Base-by-base conservation (phyloP, 2,888 invertebrate genomes). In the Ochropleura leucogaster region DNA sequence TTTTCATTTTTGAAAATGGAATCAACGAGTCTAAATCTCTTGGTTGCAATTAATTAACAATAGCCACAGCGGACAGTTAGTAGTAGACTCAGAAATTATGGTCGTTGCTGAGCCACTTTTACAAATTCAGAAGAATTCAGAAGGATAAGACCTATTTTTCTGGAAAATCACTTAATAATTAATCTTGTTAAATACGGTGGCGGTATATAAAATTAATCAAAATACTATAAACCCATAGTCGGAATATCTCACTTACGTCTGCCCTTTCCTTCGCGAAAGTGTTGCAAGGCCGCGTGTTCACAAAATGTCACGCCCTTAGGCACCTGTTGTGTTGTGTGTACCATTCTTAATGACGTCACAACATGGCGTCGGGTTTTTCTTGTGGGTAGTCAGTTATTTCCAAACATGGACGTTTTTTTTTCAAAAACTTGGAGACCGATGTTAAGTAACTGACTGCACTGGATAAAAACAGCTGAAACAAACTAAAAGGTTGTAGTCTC, bases 201-300 rank as follows among this genome's bases (percentile, higher is more conserved):
- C 51, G 47, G 14, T 47, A 66, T 18, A 42, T 20, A 49, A 46
- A 62, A 62, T 16, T 3, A 60, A 20, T 10, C 72, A 62, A 68
- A 71, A 72, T 44, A 47, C 47, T 57, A 53, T 30, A 55, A 74
- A 63, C 55, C 44, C 62, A 63, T 71, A 62, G n/a, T 16, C 46
- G 40, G 55, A 46, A 18, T 57, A 14, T n/a, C 60, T 79, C 70
- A 67, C 47, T 60, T 42, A 77, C 77, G 72, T 77, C 68, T 82
- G 85, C 74, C 77, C 86, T 86, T 79, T 81, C 76, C 66, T 71
- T 75, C 79, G 57, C 87, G 85, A 87, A 86, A 87, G 70, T 81
- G 40, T 83, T 44, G 81, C 84, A 81, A 87, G 86, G 86, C 16
- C 79, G 51, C 42, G 49, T 66, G 40, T 55, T 80, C 72, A 85